Percentiles rank a stretch among this genome's conserved stretches.
Conservation (phyloP, 1,140 invertebrate species). For the Lepidotrigona ventralis region DNA sequence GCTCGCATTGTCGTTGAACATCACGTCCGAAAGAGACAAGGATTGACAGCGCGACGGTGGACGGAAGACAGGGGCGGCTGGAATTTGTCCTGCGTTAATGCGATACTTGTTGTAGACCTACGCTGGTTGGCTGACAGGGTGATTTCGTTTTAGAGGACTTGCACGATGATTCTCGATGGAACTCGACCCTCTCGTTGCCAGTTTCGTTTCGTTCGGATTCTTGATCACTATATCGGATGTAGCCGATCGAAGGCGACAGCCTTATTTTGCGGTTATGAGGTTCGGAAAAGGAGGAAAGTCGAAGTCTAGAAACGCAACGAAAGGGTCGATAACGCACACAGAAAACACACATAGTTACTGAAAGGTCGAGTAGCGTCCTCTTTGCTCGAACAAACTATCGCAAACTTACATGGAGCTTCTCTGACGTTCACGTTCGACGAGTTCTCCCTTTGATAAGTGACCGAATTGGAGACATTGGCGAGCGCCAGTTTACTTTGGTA, state of each 20-base stretch:
- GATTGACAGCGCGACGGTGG: constrained; percentile 84
- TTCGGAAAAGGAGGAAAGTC: constrained; percentile 3
- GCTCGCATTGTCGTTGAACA: constrained; percentile 83
- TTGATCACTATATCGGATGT: neutral
- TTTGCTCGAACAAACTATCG: neutral
- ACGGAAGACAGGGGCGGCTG: constrained; percentile 74
- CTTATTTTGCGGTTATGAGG: constrained; percentile 5
- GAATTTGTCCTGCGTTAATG: constrained; percentile 71
- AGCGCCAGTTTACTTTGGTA: constrained; percentile 85
- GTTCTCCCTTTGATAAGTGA: constrained; percentile 80
- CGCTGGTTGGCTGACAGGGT: constrained; percentile 23
- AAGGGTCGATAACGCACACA: neutral
- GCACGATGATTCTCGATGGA: neutral
- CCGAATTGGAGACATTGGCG: constrained; percentile 81
- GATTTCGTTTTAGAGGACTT: neutral
- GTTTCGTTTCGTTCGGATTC: neutral
- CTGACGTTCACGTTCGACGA: constrained; percentile 74
- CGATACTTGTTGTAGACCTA: constrained; percentile 60
- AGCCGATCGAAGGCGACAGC: neutral
- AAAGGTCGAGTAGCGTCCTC: neutral
- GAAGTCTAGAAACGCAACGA: constrained; percentile 10
- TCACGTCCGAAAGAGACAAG: constrained; percentile 85
- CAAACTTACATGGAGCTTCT: constrained; percentile 76
- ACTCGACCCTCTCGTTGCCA: constrained; percentile 6
- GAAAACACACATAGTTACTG: neutral